Conservation (phyloP, 2,113 vertebrate species). For the Nymphicus hollandicus region DNA sequence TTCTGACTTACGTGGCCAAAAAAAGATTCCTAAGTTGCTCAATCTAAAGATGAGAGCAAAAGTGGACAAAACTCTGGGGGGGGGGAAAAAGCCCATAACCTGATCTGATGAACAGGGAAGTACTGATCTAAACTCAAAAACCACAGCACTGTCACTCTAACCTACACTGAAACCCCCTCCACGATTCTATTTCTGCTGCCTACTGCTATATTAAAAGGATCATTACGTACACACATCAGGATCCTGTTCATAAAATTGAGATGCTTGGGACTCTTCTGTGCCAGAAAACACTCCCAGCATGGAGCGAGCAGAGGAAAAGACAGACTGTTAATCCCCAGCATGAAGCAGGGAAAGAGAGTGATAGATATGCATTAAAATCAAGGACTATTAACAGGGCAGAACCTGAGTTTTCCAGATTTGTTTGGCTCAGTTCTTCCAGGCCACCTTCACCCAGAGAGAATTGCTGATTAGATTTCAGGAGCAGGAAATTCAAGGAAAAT, state of each 20-base stretch:
- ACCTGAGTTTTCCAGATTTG: not conserved
- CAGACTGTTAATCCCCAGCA: not conserved
- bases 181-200: conserved; percentile 53
- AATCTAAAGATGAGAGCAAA: not conserved
- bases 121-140: not conserved
- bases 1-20: not conserved
- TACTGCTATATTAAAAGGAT: conserved; percentile 61
- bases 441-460: not conserved
- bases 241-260: conserved; percentile 62
- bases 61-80: not conserved
- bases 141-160: not conserved
- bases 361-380: not conserved
- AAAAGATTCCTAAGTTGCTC: not conserved
- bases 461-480: not conserved
- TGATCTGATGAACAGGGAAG: not conserved
- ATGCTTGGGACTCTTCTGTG: not conserved
- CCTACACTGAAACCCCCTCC: not conserved
- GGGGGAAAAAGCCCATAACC: not conserved
- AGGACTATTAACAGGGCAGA: not conserved
- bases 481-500: not conserved
- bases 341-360: not conserved
- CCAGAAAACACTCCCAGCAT: conserved; percentile 37
- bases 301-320: not conserved
- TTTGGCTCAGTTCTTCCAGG: not conserved
- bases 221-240: conserved; percentile 49